phyloP scores from a whole-genome alignment of 2,797 vertebrate species.

The Benthosema pterotum region DNA sequence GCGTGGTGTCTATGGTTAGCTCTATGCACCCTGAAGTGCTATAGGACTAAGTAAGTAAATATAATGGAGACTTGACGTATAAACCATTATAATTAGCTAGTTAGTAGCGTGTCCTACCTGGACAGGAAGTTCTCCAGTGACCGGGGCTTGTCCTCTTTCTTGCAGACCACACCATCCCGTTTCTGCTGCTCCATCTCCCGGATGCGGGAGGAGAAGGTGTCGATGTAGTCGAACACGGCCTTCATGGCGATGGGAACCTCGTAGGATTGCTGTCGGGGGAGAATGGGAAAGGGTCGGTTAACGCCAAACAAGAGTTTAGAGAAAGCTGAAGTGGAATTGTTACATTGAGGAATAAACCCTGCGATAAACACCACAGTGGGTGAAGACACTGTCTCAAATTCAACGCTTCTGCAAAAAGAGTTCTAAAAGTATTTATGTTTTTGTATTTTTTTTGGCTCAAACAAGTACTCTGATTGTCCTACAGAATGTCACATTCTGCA shows the following conservation, averaged over 20 bases:
- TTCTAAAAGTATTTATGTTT: slow-evolving; percentile 4
- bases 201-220: slow-evolving; percentile 95
- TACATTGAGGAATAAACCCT: not conserved
- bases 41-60: too few relatives aligned
- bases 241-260: slow-evolving; percentile 98
- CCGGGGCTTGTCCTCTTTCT: slow-evolving; percentile 95
- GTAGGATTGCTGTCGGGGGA: slow-evolving; percentile 89
- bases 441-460: too few relatives aligned
- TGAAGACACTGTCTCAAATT: not conserved
- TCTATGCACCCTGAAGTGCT: too few relatives aligned
- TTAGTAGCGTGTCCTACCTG: slow-evolving; percentile 76
- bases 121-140: slow-evolving; percentile 97
- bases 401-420: not conserved
- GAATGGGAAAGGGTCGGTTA: not conserved
- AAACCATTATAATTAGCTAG: too few relatives aligned
- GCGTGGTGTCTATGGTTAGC: too few relatives aligned
- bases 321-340: too few relatives aligned
- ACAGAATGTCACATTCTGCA: too few relatives aligned
- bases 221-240: slow-evolving; percentile 92
- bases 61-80: too few relatives aligned
- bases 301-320: too few relatives aligned
- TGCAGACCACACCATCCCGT: slow-evolving; percentile 90
- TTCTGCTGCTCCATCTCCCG: slow-evolving; percentile 99
- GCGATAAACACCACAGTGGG: not conserved
- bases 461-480: too few relatives aligned